These are phyloP conservation scores for Holothuria leucospilota DNA, from an alignment of 53 echinoderm and acorn worm genomes.

Conservation along the genomic window DNA sequence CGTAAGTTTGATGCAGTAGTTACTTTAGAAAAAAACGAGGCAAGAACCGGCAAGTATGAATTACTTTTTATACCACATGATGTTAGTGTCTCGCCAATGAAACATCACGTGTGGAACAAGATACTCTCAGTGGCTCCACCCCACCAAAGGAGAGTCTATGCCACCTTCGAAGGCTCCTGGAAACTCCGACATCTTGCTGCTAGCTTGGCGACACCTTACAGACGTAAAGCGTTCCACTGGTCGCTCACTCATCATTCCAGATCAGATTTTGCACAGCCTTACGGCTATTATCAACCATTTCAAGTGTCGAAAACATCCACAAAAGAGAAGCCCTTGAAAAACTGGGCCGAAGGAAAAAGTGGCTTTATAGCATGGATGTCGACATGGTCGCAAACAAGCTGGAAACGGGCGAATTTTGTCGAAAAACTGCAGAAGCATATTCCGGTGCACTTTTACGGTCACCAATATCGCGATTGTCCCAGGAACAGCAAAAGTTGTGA, in stretches of 20 bases:
- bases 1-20: neutral
- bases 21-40: neutral
- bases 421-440: neutral
- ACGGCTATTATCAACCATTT: too few species aligned
- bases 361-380: constrained; percentile 21
- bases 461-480: neutral
- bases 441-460: neutral
- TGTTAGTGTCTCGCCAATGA: neutral
- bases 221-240: neutral
- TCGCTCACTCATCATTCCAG: neutral
- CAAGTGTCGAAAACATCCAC: too few species aligned
- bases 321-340: neutral
- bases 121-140: neutral
- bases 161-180: neutral
- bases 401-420: constrained; percentile 2
- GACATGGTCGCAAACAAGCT: neutral
- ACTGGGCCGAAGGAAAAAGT: constrained; percentile 12
- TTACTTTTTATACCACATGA: constrained; percentile 16
- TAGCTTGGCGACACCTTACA: neutral
- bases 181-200: neutral
- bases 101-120: neutral
- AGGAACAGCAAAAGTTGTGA: neutral
- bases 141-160: neutral
- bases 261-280: neutral
- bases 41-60: constrained; percentile 5